Evolutionary conservation across 2,113 vertebrate species (phyloP).

Genomic region (Laticauda colubrina): DNA sequence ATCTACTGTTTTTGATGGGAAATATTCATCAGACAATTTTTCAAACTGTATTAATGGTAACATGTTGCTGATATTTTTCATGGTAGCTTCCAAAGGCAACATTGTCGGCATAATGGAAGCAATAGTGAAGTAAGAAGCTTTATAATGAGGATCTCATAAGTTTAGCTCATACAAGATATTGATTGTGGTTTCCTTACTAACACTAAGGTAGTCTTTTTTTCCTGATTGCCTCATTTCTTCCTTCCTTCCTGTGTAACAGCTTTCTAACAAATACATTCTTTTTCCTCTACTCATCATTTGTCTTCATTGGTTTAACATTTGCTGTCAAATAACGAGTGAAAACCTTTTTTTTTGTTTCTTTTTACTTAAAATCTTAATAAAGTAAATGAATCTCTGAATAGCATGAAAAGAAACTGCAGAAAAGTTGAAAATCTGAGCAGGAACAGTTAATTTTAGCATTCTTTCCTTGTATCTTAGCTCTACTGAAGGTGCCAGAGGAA

Average conservation of each 20-base stretch:
- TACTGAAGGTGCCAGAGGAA: not conserved
- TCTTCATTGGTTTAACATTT: not conserved
- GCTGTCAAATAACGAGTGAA: not conserved
- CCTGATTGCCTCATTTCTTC: not conserved
- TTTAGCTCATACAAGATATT: not conserved
- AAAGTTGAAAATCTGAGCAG: not conserved
- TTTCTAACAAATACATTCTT: not conserved
- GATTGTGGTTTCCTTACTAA: not conserved
- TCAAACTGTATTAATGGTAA: conserved; percentile 6
- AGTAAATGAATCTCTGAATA: not conserved
- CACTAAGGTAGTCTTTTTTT: not conserved
- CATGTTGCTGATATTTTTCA: not conserved
- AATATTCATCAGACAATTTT: conserved; percentile 1
- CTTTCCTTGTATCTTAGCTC: not conserved
- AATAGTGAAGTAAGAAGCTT: not conserved
- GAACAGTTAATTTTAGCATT: not conserved
- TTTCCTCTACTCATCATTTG: not conserved
- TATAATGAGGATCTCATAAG: not conserved
- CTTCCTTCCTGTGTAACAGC: not conserved
- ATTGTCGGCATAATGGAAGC: not conserved
- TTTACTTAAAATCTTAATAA: not conserved
- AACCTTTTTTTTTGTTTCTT: not conserved
- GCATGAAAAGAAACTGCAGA: not conserved
- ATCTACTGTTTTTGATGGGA: not conserved
- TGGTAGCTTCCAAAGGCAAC: not conserved